Evolutionary conservation across 2,888 invertebrate genomes (phyloP).

Genomic region (Stenichneumon culpator): DNA sequence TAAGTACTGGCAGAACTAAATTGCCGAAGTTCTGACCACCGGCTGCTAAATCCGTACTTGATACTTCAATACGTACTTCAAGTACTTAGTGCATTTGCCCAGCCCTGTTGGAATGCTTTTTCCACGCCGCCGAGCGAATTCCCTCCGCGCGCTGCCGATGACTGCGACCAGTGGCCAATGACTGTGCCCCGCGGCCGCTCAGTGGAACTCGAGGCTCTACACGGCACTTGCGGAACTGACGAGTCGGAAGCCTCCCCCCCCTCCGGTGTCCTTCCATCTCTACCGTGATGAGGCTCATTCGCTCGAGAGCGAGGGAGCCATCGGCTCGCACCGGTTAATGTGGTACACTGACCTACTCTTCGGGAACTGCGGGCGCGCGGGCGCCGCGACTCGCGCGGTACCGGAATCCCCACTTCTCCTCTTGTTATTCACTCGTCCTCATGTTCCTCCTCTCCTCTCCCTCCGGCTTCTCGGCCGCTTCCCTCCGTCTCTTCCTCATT

Average conservation of each 20-base stretch:
- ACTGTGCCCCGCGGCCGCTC: neutral
- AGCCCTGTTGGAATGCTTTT: no score
- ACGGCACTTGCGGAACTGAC: constrained; percentile 73
- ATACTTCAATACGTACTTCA: no score
- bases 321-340: constrained; percentile 80
- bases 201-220: constrained; percentile 24
- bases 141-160: no score
- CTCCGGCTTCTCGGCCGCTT: neutral
- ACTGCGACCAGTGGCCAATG: neutral
- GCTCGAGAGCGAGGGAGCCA: constrained; percentile 48
- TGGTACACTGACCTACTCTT: constrained; percentile 85
- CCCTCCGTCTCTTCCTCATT: constrained; percentile 53
- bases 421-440: constrained; percentile 74
- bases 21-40: no score
- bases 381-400: constrained; percentile 72
- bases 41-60: no score
- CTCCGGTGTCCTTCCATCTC: constrained; percentile 11
- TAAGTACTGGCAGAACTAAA: no score
- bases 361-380: constrained; percentile 69
- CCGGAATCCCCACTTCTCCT: constrained; percentile 51
- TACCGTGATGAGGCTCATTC: constrained; percentile 44
- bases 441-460: constrained; percentile 57
- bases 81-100: no score
- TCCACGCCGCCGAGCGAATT: neutral
- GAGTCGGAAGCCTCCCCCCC: constrained; percentile 72